phyloP scores from a whole-genome alignment of 2,113 vertebrate species.

The Terrapene triunguis region DNA sequence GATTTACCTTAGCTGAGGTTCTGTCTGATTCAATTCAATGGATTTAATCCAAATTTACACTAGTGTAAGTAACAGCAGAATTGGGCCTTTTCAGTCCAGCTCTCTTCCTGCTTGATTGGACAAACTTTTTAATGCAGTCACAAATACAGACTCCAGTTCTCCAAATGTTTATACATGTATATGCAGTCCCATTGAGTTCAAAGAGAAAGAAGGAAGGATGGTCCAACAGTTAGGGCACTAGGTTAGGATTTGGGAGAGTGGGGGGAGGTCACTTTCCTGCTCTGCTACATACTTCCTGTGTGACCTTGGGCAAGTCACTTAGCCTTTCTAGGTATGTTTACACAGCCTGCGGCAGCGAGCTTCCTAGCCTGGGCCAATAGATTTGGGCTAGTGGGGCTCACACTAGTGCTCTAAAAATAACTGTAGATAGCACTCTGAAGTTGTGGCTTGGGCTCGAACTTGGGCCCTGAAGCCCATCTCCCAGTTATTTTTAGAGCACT shows the following conservation, averaged over 20 bases:
- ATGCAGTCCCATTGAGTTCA: background rate
- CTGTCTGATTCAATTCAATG: background rate
- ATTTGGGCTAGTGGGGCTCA: background rate
- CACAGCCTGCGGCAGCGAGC: background rate
- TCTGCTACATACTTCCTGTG: background rate
- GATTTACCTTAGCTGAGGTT: background rate
- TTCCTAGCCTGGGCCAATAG: background rate
- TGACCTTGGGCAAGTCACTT: background rate
- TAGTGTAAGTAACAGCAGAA: background rate
- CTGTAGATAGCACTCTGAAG: background rate
- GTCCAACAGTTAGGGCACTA: background rate
- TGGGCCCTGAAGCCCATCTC: background rate
- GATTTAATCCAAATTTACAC: background rate
- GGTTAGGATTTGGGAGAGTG: background rate
- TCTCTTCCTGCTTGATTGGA: background rate
- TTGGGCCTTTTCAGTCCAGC: background rate
- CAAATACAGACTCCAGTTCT: background rate
- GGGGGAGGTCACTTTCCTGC: background rate
- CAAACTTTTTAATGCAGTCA: background rate
- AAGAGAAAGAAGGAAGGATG: background rate
- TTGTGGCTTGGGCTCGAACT: background rate
- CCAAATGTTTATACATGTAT: background rate
- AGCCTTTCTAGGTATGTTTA: background rate
- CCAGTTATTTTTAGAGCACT: background rate
- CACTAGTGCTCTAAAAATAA: background rate